These are phyloP conservation scores for Python bivittatus DNA, from an alignment of 2,113 vertebrate species.

Conservation along the genomic window DNA sequence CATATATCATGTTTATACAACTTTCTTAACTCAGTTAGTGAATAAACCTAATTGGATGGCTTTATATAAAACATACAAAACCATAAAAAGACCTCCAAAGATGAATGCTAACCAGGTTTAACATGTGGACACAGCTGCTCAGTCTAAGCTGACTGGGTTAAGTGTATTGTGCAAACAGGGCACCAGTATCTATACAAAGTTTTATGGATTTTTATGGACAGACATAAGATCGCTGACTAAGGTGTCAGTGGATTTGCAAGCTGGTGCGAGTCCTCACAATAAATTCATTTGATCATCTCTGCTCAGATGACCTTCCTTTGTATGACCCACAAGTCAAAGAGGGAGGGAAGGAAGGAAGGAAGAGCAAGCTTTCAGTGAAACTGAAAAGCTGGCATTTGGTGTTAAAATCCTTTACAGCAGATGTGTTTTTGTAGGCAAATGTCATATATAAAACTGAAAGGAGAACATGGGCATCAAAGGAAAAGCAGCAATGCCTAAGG, in stretches of 20 bases:
- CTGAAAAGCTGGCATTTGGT: not conserved
- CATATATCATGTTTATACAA: not conserved
- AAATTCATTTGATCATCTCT: not conserved
- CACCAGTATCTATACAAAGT: not conserved
- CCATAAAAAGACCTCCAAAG: not conserved
- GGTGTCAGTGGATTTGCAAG: not conserved
- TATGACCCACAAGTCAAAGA: not conserved
- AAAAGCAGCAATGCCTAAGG: too few relatives aligned
- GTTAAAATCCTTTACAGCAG: not conserved
- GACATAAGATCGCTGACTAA: not conserved
- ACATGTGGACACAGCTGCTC: not conserved
- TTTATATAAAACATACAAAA: not conserved
- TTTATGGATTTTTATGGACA: not conserved
- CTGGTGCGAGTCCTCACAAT: not conserved
- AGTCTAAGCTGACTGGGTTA: not conserved
- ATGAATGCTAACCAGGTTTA: not conserved
- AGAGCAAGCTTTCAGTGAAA: not conserved
- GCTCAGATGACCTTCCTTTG: not conserved
- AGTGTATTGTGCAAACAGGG: not conserved
- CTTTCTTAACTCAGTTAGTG: not conserved
- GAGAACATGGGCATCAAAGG: too few relatives aligned
- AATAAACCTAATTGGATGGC: not conserved
- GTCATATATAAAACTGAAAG: not conserved
- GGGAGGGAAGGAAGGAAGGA: not conserved
- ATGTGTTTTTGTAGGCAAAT: not conserved